These are phyloP conservation scores for Morbakka virulenta DNA, from an alignment of 30 jellyfish, hydroid and myxozoan genomes.

Conservation along the genomic window DNA sequence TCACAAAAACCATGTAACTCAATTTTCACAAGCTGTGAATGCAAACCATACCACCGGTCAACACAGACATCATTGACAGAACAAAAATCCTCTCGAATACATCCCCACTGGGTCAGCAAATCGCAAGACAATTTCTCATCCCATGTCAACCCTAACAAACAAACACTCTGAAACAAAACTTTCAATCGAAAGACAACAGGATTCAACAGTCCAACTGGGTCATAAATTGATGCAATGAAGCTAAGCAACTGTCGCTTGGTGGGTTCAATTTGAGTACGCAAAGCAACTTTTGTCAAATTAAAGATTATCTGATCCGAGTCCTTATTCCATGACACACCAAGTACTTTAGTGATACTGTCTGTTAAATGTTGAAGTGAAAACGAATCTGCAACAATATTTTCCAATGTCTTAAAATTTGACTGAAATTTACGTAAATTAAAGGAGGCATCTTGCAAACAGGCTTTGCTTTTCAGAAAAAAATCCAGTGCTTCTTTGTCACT, in stretches of 20 bases:
- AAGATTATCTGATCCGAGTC: not conserved
- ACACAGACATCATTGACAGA: no score
- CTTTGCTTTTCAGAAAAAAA: not conserved
- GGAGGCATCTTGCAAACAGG: not conserved
- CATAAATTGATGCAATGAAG: no score
- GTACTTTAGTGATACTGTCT: slow-evolving; percentile 1
- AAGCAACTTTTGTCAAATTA: not conserved
- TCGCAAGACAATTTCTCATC: no score
- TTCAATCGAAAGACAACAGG: no score
- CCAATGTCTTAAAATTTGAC: not conserved
- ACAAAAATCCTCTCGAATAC: no score
- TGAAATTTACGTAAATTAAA: slow-evolving; percentile 15
- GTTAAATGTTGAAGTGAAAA: not conserved
- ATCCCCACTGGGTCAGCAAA: no score
- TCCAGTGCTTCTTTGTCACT: not conserved
- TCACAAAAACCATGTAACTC: slow-evolving; percentile 5
- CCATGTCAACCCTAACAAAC: no score
- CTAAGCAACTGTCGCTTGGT: no score
- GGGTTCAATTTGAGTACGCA: not conserved
- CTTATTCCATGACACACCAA: slow-evolving; percentile 7
- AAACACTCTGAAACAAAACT: no score
- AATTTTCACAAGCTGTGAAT: no score
- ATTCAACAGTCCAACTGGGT: no score
- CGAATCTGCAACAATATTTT: not conserved
- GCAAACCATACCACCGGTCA: no score